Conservation (phyloP, 2,888 invertebrate genomes). For the Asteroscopus sphinx region DNA sequence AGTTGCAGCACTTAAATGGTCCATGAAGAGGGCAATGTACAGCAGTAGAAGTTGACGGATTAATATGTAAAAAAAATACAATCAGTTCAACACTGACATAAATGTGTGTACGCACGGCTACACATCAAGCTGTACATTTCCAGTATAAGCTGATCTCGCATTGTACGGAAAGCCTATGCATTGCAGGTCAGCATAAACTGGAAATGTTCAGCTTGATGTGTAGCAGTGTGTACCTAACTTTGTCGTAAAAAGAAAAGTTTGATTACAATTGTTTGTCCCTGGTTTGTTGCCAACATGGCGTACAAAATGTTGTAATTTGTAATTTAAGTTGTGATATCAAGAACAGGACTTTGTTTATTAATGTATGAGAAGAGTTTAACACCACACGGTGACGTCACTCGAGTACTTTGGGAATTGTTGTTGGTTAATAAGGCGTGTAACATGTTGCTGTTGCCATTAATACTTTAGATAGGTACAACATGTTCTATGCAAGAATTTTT, state of each 20-base stretch:
- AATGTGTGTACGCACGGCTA: too few relatives aligned
- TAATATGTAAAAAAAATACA: too few relatives aligned
- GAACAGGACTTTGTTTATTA: slow-evolving; percentile 33
- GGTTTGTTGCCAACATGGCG: slow-evolving; percentile 19
- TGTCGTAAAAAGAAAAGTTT: slow-evolving; percentile 42
- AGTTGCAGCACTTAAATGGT: too few relatives aligned
- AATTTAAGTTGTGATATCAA: slow-evolving; percentile 47
- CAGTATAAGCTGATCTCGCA: too few relatives aligned
- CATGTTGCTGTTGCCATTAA: background rate
- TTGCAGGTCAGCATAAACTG: too few relatives aligned
- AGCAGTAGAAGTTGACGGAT: too few relatives aligned
- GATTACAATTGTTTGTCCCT: slow-evolving; percentile 50
- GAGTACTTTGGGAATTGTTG: slow-evolving; percentile 4
- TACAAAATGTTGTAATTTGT: slow-evolving; percentile 40
- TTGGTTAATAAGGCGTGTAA: slow-evolving; percentile 1
- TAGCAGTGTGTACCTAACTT: slow-evolving; percentile 9
- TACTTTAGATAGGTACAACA: background rate
- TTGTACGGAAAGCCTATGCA: too few relatives aligned
- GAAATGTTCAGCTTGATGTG: too few relatives aligned
- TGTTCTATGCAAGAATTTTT: background rate
- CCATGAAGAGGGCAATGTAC: too few relatives aligned
- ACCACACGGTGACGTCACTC: slow-evolving; percentile 1
- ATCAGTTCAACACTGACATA: too few relatives aligned
- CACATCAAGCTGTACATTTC: too few relatives aligned
- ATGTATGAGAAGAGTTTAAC: slow-evolving; percentile 16